phyloP scores from a whole-genome alignment of 2,113 vertebrate genomes.

The Anthoscopus minutus region DNA sequence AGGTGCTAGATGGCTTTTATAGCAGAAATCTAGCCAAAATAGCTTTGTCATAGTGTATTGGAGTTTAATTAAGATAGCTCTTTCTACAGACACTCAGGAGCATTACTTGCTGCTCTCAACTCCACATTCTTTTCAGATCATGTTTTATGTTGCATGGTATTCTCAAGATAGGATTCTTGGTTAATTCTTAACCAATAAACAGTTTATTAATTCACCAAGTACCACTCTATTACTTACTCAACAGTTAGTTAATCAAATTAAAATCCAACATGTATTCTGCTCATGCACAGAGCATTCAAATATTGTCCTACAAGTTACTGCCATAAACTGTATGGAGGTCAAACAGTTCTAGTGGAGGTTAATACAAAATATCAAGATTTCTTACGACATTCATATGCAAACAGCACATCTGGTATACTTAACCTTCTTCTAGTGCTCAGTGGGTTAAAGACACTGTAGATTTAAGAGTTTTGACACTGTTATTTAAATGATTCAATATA shows the following conservation, averaged over 20 bases:
- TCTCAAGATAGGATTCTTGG: slow-evolving; percentile 13
- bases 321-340: not conserved
- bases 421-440: not conserved
- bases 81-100: not conserved
- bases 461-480: not conserved
- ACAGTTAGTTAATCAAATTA: slow-evolving; percentile 29
- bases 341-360: not conserved
- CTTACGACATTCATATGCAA: not conserved
- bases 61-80: not conserved
- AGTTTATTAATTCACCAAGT: slow-evolving; percentile 43
- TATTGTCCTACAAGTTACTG: not conserved
- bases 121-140: not conserved
- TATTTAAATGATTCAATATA: not conserved
- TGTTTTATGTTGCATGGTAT: slow-evolving; percentile 23
- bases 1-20: not conserved
- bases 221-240: slow-evolving; percentile 8
- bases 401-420: not conserved
- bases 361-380: not conserved
- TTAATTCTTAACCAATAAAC: slow-evolving; percentile 44
- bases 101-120: not conserved
- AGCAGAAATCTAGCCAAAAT: not conserved
- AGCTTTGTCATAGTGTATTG: not conserved
- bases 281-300: not conserved
- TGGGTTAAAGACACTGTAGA: not conserved
- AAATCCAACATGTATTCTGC: not conserved